Conservation (phyloP, 1,140 invertebrate genomes). For the Ceratitis capitata region DNA sequence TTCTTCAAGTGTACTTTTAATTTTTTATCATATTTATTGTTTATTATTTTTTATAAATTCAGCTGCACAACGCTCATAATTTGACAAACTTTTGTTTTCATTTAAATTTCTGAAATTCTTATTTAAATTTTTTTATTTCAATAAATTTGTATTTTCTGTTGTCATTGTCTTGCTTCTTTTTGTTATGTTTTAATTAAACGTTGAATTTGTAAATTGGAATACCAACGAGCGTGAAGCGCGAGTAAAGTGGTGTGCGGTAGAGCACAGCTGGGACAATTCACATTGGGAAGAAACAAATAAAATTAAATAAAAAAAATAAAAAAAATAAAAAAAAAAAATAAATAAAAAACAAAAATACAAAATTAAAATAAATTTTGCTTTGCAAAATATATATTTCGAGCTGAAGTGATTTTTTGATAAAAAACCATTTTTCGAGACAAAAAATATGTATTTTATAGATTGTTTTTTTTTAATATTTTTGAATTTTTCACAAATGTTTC, state of each 20-base stretch:
- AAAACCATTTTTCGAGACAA: too few relatives aligned
- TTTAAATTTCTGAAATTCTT: background rate
- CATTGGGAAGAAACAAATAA: background rate
- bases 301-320: background rate
- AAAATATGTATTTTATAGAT: too few relatives aligned
- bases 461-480: too few relatives aligned
- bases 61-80: background rate
- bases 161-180: background rate
- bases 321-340: background rate
- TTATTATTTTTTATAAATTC: background rate
- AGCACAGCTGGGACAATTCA: background rate
- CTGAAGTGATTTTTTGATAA: too few relatives aligned
- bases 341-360: too few relatives aligned
- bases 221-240: background rate
- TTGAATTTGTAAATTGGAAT: constrained; percentile 30
- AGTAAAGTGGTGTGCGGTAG: background rate
- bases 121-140: constrained; percentile 51
- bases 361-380: background rate
- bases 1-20: background rate
- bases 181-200: constrained; percentile 34
- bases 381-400: too few relatives aligned
- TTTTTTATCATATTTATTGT: background rate
- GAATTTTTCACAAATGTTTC: too few relatives aligned
- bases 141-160: background rate
- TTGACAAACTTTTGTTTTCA: too few relatives aligned